Conservation (phyloP, 2,113 vertebrate species). For the Balaenoptera acutorostrata region DNA sequence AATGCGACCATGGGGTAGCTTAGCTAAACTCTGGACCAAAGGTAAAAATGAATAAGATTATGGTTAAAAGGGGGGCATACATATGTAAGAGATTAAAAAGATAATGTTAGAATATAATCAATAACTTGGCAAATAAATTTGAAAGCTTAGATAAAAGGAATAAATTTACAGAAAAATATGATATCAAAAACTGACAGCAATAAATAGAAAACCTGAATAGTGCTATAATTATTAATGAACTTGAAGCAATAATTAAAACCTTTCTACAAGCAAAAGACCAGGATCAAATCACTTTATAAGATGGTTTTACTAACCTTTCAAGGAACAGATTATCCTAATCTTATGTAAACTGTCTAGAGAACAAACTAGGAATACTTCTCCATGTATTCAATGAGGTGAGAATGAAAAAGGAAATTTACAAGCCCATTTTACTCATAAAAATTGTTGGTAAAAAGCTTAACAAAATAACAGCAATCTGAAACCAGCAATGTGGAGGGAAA, state of each 20-base stretch:
- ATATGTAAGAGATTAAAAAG: background rate
- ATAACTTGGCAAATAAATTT: background rate
- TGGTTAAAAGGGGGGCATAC: background rate
- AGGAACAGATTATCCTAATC: background rate
- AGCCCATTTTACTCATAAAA: background rate
- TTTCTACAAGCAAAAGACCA: background rate
- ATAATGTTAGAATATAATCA: background rate
- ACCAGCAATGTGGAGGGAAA: background rate
- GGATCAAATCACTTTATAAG: background rate
- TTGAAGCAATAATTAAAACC: background rate
- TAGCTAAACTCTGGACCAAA: background rate
- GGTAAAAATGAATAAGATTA: background rate
- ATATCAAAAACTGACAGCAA: background rate
- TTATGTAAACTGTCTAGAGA: background rate
- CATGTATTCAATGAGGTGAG: background rate
- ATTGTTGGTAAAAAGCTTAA: background rate
- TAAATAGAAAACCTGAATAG: background rate
- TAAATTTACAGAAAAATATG: background rate
- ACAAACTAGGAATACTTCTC: background rate
- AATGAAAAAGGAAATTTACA: background rate
- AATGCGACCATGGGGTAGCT: background rate
- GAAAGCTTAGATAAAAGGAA: background rate
- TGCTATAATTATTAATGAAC: background rate
- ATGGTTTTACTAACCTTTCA: background rate
- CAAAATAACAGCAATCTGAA: background rate